phyloP scores from a whole-genome alignment of 1,140 invertebrate species.

The Bradynema listronoti region DNA sequence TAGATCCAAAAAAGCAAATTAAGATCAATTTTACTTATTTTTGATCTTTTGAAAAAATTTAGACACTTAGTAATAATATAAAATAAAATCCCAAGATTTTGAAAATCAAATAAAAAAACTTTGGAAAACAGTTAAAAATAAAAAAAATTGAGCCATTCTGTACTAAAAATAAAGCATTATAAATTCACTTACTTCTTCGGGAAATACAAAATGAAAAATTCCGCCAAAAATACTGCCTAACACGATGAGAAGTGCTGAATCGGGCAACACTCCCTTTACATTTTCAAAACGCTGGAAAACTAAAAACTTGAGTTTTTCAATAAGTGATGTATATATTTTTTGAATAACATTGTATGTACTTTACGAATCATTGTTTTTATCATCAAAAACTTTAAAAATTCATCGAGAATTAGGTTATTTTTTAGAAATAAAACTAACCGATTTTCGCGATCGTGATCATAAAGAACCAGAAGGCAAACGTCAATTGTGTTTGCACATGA shows the following conservation, averaged over 20 bases:
- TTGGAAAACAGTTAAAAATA: no score
- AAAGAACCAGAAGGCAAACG: slow-evolving; percentile 34
- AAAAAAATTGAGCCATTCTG: neutral
- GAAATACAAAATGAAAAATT: slow-evolving; percentile 41
- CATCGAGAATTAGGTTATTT: neutral
- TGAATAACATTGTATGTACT: no score
- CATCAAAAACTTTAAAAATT: no score
- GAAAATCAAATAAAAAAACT: no score
- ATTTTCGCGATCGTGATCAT: slow-evolving; percentile 31
- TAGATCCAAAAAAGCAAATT: no score
- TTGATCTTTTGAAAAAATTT: no score
- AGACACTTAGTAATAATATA: no score
- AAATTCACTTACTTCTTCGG: slow-evolving; percentile 39
- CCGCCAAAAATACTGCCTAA: slow-evolving; percentile 47
- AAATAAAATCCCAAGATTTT: no score
- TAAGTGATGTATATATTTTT: no score
- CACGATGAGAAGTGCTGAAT: slow-evolving; percentile 48
- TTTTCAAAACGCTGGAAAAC: slow-evolving; percentile 28
- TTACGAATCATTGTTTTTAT: no score
- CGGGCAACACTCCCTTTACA: slow-evolving; percentile 61
- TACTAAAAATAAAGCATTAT: neutral
- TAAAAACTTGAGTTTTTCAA: no score
- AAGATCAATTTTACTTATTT: no score
- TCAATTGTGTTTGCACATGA: slow-evolving; percentile 27
- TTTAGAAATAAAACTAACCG: slow-evolving; percentile 6